phyloP scores from a whole-genome alignment of 2,797 vertebrate genomes.

The Epinephelus awoara region DNA sequence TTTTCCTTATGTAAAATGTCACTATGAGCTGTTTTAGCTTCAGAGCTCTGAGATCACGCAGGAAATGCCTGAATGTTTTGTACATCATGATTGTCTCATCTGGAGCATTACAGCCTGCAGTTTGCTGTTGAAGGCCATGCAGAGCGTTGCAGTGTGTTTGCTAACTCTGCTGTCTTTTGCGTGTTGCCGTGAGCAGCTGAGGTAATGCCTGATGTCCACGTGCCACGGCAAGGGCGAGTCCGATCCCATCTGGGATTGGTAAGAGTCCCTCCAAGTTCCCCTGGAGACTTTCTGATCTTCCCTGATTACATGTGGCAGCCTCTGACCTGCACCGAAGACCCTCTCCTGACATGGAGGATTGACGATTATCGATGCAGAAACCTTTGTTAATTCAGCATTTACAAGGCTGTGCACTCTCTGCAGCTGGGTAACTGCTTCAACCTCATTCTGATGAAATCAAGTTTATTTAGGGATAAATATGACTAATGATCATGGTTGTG shows the following conservation, averaged over 20 bases:
- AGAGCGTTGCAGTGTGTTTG: not conserved
- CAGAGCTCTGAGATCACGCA: not conserved
- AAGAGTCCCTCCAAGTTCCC: slow-evolving; percentile 70
- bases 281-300: slow-evolving; percentile 82
- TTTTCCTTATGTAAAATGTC: not conserved
- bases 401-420: slow-evolving; percentile 64
- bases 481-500: slow-evolving; percentile 6
- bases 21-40: not conserved
- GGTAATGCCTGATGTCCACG: slow-evolving; percentile 69
- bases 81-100: not conserved
- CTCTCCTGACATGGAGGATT: slow-evolving; percentile 85
- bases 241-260: slow-evolving; percentile 86
- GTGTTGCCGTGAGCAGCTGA: slow-evolving; percentile 49
- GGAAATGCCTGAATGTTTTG: not conserved
- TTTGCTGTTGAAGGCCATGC: not conserved
- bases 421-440: slow-evolving; percentile 78
- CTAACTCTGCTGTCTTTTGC: slow-evolving; percentile 7
- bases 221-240: slow-evolving; percentile 63
- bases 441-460: slow-evolving; percentile 62
- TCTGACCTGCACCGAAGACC: slow-evolving; percentile 82
- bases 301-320: slow-evolving; percentile 87
- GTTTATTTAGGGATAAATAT: slow-evolving; percentile 49
- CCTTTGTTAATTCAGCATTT: slow-evolving; percentile 78
- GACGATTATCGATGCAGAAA: slow-evolving; percentile 88
- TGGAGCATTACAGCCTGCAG: not conserved